Base-by-base conservation (phyloP, 2,113 vertebrate species). In the Trinectes maculatus region DNA sequence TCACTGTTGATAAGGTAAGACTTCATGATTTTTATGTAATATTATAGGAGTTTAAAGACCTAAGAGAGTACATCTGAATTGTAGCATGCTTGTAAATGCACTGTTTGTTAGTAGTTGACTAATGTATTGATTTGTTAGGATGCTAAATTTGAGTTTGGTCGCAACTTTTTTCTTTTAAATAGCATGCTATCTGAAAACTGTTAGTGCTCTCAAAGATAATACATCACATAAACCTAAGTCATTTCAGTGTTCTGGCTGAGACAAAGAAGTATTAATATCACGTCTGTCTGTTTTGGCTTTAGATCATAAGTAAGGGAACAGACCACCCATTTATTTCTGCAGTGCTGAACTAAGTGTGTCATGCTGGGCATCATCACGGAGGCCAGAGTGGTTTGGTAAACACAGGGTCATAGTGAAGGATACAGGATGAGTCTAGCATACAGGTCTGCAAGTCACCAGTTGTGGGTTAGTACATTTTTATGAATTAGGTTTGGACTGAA, bases 111-210 rank as follows among this genome's bases (percentile, higher is more conserved):
- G 83, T 86, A 68, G 54, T 15, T 49, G 70, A 65, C 43, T 74
- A 61, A 75, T 75, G 61, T 76, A 8, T 13, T 43, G 58, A 36
- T 51, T 80, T 83, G 81, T 86, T 83, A 88, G 73, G 51, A 66
- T 53, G 74, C 21, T 33, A 52, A 66, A 44, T 56, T 44, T 63
- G 39, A 40, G 37, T 64, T 25, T 58, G 37, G 61, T 58, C 21
- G 48, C 37, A 70, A 52, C 28, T 16, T 49, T 28, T 69, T 39
- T 53, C 69, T 25, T n/a, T n/a, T n/a, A n/a, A n/a, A 52, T 24
- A 42, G 82, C 87, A 86, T 89, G 87, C 82, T 69, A 57, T 63
- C 56, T 59, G 57, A 76, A 71, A 48, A 73, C 62, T 56, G 82
- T 89, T 89, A 87, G 79, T 13, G 28, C 25, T 62, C 74, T 81